A percentile compares a stretch with the other conserved stretches of the same genome.
These are phyloP conservation scores for Prorops nasuta DNA, from an alignment of 1,140 invertebrate species.

Conservation along the genomic window DNA sequence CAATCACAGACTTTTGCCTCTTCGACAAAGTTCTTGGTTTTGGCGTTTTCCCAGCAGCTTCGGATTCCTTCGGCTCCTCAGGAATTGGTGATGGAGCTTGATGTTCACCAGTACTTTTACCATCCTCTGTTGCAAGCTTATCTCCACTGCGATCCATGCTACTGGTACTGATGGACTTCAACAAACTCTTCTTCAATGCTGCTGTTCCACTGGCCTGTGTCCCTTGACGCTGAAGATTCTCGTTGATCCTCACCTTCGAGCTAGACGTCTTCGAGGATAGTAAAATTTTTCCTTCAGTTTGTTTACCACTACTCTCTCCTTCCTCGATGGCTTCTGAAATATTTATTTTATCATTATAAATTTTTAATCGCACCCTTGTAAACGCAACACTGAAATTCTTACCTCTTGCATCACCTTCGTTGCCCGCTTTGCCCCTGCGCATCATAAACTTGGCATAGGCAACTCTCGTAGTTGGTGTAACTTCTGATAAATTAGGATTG, in stretches of 20 bases:
- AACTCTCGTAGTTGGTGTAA: constrained; percentile 72
- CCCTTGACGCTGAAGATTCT: neutral
- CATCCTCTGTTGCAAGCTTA: neutral
- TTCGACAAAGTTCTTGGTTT: too few species aligned
- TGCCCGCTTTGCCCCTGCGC: constrained; percentile 51
- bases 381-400: neutral
- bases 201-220: neutral
- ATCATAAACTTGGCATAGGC: constrained; percentile 86
- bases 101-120: constrained; percentile 21
- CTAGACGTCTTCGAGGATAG: too few species aligned
- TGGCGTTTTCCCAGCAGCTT: constrained; percentile 8
- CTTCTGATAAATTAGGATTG: constrained; percentile 74
- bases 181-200: constrained; percentile 27
- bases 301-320: neutral
- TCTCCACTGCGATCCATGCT: constrained; percentile 24
- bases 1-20: too few species aligned
- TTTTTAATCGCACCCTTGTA: neutral
- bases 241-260: neutral
- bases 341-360: neutral
- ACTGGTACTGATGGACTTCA: constrained; percentile 27
- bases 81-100: constrained; percentile 45
- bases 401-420: constrained; percentile 2
- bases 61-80: constrained; percentile 38
- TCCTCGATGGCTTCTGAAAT: neutral
- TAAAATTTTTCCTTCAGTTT: neutral